Evolutionary conservation across 2,888 invertebrate species (phyloP).

Genomic region (Eupithecia exiguata): DNA sequence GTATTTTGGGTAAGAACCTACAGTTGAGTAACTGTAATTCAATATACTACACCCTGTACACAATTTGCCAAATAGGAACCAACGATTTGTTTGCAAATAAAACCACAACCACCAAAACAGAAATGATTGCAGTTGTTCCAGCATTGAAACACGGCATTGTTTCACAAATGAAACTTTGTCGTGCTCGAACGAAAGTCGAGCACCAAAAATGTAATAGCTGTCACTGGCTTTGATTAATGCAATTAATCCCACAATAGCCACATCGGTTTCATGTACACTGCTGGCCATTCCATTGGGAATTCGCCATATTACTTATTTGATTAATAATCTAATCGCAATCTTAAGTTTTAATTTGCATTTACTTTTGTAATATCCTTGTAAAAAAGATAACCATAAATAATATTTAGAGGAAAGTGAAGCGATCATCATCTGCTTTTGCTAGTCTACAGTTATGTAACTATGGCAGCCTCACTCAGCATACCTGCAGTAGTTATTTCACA

Average conservation of each 20-base stretch:
- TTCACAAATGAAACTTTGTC: conserved; percentile 65
- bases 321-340: neutral
- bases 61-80: neutral
- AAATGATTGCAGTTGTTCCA: conserved; percentile 51
- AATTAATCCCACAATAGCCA: conserved; percentile 81
- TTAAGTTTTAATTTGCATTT: neutral
- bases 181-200: conserved; percentile 77
- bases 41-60: neutral
- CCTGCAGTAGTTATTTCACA: too few relatives aligned
- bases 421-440: too few relatives aligned
- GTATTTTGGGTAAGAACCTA: neutral
- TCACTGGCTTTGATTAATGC: conserved; percentile 81
- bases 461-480: too few relatives aligned
- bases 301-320: neutral
- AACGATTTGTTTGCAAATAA: neutral
- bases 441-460: too few relatives aligned
- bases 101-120: conserved; percentile 33
- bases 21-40: neutral
- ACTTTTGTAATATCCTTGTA: neutral
- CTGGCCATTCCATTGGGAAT: conserved; percentile 9
- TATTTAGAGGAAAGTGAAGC: too few relatives aligned
- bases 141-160: conserved; percentile 67
- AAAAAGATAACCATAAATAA: neutral
- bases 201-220: conserved; percentile 84
- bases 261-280: conserved; percentile 67